A percentile compares a stretch with the other conserved stretches of the same genome.
Evolutionary conservation across 2,888 invertebrate species (phyloP).

Genomic region (Drosophila borborema): DNA sequence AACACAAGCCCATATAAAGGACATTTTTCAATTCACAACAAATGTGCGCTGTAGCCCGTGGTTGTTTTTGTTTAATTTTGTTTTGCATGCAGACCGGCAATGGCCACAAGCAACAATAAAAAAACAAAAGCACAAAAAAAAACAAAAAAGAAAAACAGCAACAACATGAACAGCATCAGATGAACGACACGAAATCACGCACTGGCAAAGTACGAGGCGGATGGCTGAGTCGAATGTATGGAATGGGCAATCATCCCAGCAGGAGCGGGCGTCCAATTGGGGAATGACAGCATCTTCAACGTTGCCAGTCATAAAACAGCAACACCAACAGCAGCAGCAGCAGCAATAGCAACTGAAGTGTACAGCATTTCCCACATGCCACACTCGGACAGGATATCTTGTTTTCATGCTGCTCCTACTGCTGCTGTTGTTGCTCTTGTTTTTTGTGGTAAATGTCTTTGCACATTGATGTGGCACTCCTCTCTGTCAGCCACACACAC

Average conservation of each 20-base stretch:
- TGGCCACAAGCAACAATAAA: constrained; percentile 56
- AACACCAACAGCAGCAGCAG: constrained; percentile 2
- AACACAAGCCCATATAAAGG: constrained; percentile 45
- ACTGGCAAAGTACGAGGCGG: constrained; percentile 23
- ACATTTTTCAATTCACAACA: constrained; percentile 66
- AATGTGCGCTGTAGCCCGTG: constrained; percentile 58
- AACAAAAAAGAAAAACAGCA: constrained; percentile 18
- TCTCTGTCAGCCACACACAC: neutral
- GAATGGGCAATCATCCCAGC: neutral
- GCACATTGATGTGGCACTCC: constrained; percentile 45
- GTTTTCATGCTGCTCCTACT: constrained; percentile 31
- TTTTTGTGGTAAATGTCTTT: constrained; percentile 50
- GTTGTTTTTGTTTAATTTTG: constrained; percentile 77
- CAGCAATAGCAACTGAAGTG: constrained; percentile 29
- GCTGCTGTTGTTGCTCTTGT: constrained; percentile 24
- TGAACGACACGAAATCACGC: constrained; percentile 51
- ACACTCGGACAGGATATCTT: constrained; percentile 47
- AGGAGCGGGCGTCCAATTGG: constrained; percentile 42
- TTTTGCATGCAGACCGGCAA: constrained; percentile 57
- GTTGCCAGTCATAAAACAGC: constrained; percentile 53
- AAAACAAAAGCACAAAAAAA: constrained; percentile 47
- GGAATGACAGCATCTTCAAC: constrained; percentile 42
- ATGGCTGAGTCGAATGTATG: neutral
- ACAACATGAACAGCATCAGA: constrained; percentile 35
- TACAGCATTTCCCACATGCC: constrained; percentile 62